Evolutionary conservation across 1,140 invertebrate genomes (phyloP).

Genomic region (Diprion similis): DNA sequence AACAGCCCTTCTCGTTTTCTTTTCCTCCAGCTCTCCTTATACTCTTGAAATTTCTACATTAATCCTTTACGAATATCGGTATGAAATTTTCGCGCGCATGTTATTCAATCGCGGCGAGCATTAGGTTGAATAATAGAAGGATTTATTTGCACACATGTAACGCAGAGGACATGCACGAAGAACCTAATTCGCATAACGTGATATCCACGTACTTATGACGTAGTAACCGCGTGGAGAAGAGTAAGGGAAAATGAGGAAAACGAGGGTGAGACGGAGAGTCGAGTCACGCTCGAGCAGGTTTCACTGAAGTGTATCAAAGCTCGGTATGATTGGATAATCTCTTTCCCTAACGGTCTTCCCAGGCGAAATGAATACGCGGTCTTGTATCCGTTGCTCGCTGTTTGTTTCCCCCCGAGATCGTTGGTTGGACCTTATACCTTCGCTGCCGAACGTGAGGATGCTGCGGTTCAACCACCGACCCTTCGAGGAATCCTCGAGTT

Average conservation of each 20-base stretch:
- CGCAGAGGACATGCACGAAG: neutral
- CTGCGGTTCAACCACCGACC: too few species aligned
- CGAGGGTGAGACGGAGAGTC: slow-evolving; percentile 12
- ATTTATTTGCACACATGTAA: too few species aligned
- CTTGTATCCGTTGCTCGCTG: neutral
- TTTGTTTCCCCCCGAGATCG: too few species aligned
- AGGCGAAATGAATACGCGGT: slow-evolving; percentile 6
- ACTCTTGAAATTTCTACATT: too few species aligned
- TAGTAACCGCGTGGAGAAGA: neutral
- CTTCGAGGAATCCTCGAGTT: too few species aligned
- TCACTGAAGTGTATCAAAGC: slow-evolving; percentile 19
- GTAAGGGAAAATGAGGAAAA: neutral
- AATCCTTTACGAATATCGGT: too few species aligned
- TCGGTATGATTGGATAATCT: slow-evolving; percentile 15
- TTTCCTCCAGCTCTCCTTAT: too few species aligned
- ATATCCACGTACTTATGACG: neutral
- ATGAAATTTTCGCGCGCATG: too few species aligned
- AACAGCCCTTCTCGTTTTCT: too few species aligned
- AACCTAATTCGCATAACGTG: neutral
- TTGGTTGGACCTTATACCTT: too few species aligned
- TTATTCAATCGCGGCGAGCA: neutral
- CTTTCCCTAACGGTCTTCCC: slow-evolving; percentile 12
- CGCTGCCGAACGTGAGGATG: too few species aligned
- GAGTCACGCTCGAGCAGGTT: slow-evolving; percentile 20
- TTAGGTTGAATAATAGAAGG: too few species aligned